Evolutionary conservation across 1,140 invertebrate species (phyloP), one percentile per base, ranked within the genome.

Genomic region (Diorhabda elongata): DNA sequence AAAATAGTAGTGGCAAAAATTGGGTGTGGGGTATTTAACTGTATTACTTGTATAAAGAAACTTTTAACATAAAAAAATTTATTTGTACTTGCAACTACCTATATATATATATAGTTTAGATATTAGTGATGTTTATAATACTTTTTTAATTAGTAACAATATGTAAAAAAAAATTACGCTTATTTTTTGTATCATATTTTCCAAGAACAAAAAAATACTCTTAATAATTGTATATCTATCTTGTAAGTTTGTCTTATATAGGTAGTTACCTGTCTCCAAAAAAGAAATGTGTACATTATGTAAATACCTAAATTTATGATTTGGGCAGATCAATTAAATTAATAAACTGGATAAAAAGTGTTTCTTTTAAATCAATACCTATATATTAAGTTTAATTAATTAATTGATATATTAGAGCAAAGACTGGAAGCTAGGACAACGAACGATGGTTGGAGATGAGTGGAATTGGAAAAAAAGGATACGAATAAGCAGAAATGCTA

Each of bases 291-390:
- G 65, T 67, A 67, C 44, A 67, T 67, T 67, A 67, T 67, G 65
- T 67, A 67, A 44, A 67, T 67, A 67, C 57, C 65, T 60, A 67
- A 67, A 67, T 67, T 67, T 67, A 59, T 67, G 65, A 58, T 67
- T 67, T 67, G 65, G 65, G 65, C 65, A 67, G 60, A 60, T n/a
- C 44, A 66, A 57, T 66, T 42, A 56, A 65, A 65, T 58, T 11
- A 67, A 60, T 60, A 67, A 67, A 67, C 9, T 58, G 44, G 47
- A 52, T 6, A 52, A n/a, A 52, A 52, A 26, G 26, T 26, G 26
- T 26, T 26, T 26, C 26, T 26, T 26, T 26, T 26, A 26, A 26
- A 26, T 26, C 26, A 26, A 26, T 1, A 26, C 26, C 26, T 26
- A 26, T 26, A 26, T 26, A 26, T 26, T 26, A 26, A 26, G 26